Evolutionary conservation across 2,888 invertebrate species (phyloP).

Genomic region (Brenthis ino): DNA sequence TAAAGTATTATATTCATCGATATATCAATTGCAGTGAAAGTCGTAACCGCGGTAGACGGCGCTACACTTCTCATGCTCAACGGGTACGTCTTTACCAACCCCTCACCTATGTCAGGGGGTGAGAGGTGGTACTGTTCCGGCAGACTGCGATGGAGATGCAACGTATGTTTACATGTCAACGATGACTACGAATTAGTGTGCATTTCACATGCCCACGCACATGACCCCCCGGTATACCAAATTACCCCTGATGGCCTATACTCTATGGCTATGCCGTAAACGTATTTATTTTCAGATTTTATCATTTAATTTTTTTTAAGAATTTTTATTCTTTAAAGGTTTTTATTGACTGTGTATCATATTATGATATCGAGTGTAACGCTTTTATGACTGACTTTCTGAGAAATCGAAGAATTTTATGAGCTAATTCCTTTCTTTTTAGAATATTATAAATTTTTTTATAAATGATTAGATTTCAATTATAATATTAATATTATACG

Average conservation of each 20-base stretch:
- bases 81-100: constrained; percentile 71
- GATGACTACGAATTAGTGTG: constrained; percentile 75
- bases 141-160: constrained; percentile 62
- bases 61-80: constrained; percentile 73
- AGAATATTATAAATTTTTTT: too few relatives aligned
- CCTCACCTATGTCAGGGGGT: constrained; percentile 69
- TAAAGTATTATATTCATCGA: constrained; percentile 2
- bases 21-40: constrained; percentile 62
- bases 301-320: too few relatives aligned
- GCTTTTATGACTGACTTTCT: too few relatives aligned
- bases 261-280: constrained; percentile 29
- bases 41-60: constrained; percentile 73
- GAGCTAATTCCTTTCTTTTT: too few relatives aligned
- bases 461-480: too few relatives aligned
- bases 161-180: constrained; percentile 71
- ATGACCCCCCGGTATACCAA: constrained; percentile 65
- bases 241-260: constrained; percentile 66
- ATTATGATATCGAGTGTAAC: too few relatives aligned
- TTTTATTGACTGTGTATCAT: too few relatives aligned
- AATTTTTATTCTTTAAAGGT: too few relatives aligned
- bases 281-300: neutral
- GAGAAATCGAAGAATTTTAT: too few relatives aligned
- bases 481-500: too few relatives aligned
- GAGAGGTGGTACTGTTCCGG: constrained; percentile 77
- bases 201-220: constrained; percentile 67